Evolutionary conservation across 2,113 vertebrate genomes (phyloP), one percentile per base, ranked within the genome.

Genomic region (Salminus brasiliensis): DNA sequence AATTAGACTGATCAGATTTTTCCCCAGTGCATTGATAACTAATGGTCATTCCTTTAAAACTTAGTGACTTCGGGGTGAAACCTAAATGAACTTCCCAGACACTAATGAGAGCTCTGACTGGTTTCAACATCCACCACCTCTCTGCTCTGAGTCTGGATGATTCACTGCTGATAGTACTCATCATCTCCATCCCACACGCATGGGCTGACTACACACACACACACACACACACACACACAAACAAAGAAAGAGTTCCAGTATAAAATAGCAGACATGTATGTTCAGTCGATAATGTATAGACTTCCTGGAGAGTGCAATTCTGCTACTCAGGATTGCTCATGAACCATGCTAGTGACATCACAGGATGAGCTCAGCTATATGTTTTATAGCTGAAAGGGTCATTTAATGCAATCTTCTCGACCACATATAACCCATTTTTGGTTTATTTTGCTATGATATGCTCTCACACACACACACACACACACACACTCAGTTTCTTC

Each of bases 261-360:
- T 57, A 49, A 79, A 69, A 68, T 59, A 34, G 45, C 32, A 47
- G n/a, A 39, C 72, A 25, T 76, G 76, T 66, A 66, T 30, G 67
- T 49, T 63, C 47, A 41, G n/a, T 47, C 65, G 7, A n/a, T 27
- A 43, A 39, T 62, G 36, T 78, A 78, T 12, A 81, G 30, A 43
- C 62, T 55, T 36, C 47, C 43, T 63, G 41, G 49, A 68, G 67
- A 80, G 70, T 63, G 55, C 76, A 63, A n/a, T n/a, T n/a, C n/a
- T 6, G 2, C 72, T 57, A 65, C 62, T 80, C 76, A 47, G 21
- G 76, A 76, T 70, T 71, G 63, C 21, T 71, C 32, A 75, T n/a
- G 55, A 78, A 78, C 70, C 66, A 63, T 16, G 32, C 32, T 10
- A 3, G 41, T 59, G 62, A 55, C 13, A 69, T 83, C 71, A 73